A percentile compares a stretch with the other conserved stretches of the same genome.
These are phyloP conservation scores for Tuta absoluta DNA, from an alignment of 2,888 invertebrate species.

Conservation along the genomic window DNA sequence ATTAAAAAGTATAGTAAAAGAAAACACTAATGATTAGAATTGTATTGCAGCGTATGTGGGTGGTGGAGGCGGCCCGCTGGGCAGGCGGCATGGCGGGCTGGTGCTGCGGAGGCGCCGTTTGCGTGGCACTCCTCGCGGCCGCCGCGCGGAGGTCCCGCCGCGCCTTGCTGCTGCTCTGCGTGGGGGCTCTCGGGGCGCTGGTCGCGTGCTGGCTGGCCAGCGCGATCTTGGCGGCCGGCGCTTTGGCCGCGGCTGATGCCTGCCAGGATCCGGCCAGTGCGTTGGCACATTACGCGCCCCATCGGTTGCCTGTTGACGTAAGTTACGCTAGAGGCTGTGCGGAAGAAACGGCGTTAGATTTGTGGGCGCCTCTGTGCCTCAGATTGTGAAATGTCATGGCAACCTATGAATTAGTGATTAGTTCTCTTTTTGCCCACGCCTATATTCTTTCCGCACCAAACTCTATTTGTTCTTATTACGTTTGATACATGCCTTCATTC, in stretches of 20 bases:
- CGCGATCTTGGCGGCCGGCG: conserved; percentile 91
- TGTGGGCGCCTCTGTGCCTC: no score
- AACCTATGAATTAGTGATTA: no score
- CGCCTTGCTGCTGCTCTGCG: conserved; percentile 93
- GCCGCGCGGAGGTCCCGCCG: conserved; percentile 93
- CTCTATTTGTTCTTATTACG: no score
- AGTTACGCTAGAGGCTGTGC: conserved; percentile 44
- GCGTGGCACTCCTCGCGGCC: conserved; percentile 93
- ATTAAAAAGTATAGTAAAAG: no score
- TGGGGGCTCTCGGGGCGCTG: conserved; percentile 87
- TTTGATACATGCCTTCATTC: no score
- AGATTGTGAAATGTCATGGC: no score
- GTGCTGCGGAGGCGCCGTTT: conserved; percentile 91
- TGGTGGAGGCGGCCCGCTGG: conserved; percentile 90
- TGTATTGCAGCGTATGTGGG: conserved; percentile 83
- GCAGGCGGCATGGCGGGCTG: conserved; percentile 94
- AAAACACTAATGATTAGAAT: no score
- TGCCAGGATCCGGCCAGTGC: conserved; percentile 93
- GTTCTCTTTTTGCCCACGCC: no score
- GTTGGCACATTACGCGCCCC: conserved; percentile 84
- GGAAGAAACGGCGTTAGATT: no score
- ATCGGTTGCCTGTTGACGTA: conserved; percentile 80
- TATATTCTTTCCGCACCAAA: no score
- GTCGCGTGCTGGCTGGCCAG: conserved; percentile 91
- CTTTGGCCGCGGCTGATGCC: conserved; percentile 92